A percentile compares a stretch with the other conserved stretches of the same genome.
Evolutionary conservation across 2,888 invertebrate species (phyloP).

Genomic region (Noctua janthe): DNA sequence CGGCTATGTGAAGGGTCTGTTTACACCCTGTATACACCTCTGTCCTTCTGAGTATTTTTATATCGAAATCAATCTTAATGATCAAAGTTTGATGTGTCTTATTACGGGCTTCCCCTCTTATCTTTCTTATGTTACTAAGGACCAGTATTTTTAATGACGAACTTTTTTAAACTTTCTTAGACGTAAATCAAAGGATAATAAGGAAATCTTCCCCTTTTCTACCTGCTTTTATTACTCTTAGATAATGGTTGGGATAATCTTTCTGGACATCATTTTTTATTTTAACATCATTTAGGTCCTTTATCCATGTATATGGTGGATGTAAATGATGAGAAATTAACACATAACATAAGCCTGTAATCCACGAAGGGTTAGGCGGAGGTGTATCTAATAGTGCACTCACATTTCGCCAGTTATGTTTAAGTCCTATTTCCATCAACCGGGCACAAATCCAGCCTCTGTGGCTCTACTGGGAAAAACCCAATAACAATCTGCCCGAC

Average conservation of each 20-base stretch:
- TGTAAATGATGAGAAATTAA: no score
- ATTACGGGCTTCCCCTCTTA: neutral
- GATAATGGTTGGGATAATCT: neutral
- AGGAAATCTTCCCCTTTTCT: neutral
- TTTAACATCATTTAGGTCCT: neutral
- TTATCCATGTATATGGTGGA: no score
- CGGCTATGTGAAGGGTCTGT: no score
- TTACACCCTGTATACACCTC: no score
- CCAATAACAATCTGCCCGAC: no score
- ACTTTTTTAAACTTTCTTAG: conserved; percentile 17
- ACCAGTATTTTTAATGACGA: conserved; percentile 22
- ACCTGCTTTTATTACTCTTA: neutral
- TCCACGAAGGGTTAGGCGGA: no score
- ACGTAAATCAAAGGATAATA: conserved; percentile 19
- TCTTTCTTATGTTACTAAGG: conserved; percentile 14
- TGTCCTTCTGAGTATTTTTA: neutral
- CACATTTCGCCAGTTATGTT: no score
- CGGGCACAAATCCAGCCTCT: no score
- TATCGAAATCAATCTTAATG: conserved; percentile 28
- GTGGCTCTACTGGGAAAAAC: no score
- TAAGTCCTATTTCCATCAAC: no score
- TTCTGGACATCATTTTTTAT: neutral
- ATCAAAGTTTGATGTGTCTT: conserved; percentile 22
- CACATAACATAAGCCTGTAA: no score
- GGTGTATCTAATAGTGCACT: no score